A percentile compares a stretch with the other conserved stretches of the same genome.
Evolutionary conservation across 2,797 vertebrate genomes (phyloP).

Genomic region (Valencia hispanica): DNA sequence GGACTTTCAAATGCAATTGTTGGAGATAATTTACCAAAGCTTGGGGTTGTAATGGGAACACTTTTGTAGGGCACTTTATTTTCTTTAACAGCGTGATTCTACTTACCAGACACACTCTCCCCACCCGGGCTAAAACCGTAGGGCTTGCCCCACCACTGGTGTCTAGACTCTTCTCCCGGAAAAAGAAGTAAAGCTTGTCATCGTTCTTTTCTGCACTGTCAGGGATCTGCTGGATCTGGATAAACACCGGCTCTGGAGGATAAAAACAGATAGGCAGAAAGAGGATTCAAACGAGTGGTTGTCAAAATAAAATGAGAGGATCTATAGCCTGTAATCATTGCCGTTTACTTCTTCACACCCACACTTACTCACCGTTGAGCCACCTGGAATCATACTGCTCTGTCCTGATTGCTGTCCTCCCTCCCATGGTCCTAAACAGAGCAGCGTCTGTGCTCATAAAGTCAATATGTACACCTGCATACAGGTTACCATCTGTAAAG

Average conservation of each 20-base stretch:
- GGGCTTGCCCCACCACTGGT: slow-evolving; percentile 79
- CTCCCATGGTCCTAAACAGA: slow-evolving; percentile 86
- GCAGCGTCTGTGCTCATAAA: slow-evolving; percentile 87
- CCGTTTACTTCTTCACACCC: slow-evolving; percentile 56
- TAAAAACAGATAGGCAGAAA: slow-evolving; percentile 45
- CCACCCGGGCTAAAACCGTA: slow-evolving; percentile 82
- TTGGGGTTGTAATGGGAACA: too few species aligned
- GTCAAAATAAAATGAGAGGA: slow-evolving; percentile 59
- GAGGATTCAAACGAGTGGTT: slow-evolving; percentile 59
- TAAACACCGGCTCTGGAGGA: slow-evolving; percentile 83
- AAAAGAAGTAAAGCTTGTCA: slow-evolving; percentile 88
- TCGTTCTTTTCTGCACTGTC: slow-evolving; percentile 86
- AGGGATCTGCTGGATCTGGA: slow-evolving; percentile 84
- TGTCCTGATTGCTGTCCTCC: slow-evolving; percentile 80
- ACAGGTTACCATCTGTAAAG: slow-evolving; percentile 83
- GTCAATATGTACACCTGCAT: slow-evolving; percentile 86
- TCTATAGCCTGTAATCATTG: slow-evolving; percentile 60
- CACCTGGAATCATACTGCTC: slow-evolving; percentile 87
- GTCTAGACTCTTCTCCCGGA: slow-evolving; percentile 85
- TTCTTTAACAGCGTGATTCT: not conserved
- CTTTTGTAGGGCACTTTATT: not conserved
- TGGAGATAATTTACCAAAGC: too few species aligned
- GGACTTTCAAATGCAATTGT: not conserved
- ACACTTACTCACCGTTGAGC: slow-evolving; percentile 83
- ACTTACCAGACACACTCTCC: slow-evolving; percentile 87